phyloP scores from a whole-genome alignment of 1,140 invertebrate species.

The Drosophila auraria region DNA sequence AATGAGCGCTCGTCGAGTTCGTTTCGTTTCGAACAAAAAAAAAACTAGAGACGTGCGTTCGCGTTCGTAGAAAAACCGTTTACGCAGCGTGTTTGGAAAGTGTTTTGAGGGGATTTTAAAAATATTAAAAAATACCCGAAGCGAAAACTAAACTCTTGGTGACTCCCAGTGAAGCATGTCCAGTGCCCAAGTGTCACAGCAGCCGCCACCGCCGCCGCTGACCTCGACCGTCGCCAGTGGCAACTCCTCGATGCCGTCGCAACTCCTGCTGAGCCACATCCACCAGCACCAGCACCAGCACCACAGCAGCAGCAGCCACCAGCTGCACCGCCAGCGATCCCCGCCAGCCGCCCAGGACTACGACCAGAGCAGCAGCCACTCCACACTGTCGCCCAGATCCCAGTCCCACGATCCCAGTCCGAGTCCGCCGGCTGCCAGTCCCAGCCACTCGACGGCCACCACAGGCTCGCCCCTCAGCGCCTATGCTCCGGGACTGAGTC shows the following conservation, averaged over 20 bases:
- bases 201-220: slow-evolving; percentile 69
- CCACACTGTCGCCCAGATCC: slow-evolving; percentile 71
- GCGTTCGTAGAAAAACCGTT: slow-evolving; percentile 15
- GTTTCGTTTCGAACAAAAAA: slow-evolving; percentile 19
- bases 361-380: slow-evolving; percentile 76
- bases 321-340: slow-evolving; percentile 37
- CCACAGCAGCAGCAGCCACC: slow-evolving; percentile 49
- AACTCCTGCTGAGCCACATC: slow-evolving; percentile 78
- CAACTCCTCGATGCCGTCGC: slow-evolving; percentile 66
- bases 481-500: slow-evolving; percentile 58
- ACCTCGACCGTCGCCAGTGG: slow-evolving; percentile 17
- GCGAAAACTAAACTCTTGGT: slow-evolving; percentile 12
- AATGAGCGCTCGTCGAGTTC: slow-evolving; percentile 69
- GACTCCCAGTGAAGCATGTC: slow-evolving; percentile 74
- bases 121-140: neutral
- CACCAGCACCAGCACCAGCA: slow-evolving; percentile 47
- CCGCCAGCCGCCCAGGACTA: slow-evolving; percentile 48
- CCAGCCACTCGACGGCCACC: slow-evolving; percentile 67
- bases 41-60: slow-evolving; percentile 15
- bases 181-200: slow-evolving; percentile 83
- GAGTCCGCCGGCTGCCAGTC: slow-evolving; percentile 60
- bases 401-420: slow-evolving; percentile 36
- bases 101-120: slow-evolving; percentile 4
- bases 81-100: slow-evolving; percentile 23
- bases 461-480: slow-evolving; percentile 70